phyloP scores from a whole-genome alignment of 2,113 vertebrate genomes.

The Scytalopus superciliaris region DNA sequence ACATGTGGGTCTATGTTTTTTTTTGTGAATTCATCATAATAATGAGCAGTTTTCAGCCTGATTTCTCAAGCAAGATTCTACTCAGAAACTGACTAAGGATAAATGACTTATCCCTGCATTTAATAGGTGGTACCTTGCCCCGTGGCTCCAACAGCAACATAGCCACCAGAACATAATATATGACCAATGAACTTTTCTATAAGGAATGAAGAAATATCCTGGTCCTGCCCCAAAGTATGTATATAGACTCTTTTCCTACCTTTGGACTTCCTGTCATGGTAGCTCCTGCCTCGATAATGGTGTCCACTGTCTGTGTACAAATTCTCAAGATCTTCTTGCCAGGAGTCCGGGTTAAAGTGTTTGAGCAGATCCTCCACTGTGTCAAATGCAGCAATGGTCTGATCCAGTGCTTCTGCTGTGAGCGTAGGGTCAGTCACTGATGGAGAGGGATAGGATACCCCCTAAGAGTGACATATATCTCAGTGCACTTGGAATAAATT shows the following conservation, averaged over 20 bases:
- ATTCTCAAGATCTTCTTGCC: slow-evolving; percentile 91
- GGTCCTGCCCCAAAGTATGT: background rate
- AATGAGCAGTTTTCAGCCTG: background rate
- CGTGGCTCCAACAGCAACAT: background rate
- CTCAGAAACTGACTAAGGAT: background rate
- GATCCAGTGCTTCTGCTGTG: slow-evolving; percentile 84
- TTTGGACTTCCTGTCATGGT: slow-evolving; percentile 88
- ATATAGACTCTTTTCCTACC: slow-evolving; percentile 70
- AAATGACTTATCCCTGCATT: background rate
- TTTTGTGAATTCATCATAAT: background rate
- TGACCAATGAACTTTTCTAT: background rate
- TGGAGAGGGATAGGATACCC: slow-evolving; percentile 68
- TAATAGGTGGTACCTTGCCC: background rate
- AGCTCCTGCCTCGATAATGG: slow-evolving; percentile 85
- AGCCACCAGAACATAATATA: background rate
- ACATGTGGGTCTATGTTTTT: background rate
- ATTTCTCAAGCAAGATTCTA: background rate
- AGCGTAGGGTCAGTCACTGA: slow-evolving; percentile 82
- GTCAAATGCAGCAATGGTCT: slow-evolving; percentile 87
- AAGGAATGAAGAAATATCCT: background rate
- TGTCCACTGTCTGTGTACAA: slow-evolving; percentile 84
- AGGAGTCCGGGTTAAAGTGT: slow-evolving; percentile 87
- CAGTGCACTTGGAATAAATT: slow-evolving; percentile 61
- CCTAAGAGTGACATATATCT: slow-evolving; percentile 78
- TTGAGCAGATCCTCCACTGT: slow-evolving; percentile 90